Percentiles rank a stretch among this genome's conserved stretches.
Evolutionary conservation across 2,113 vertebrate genomes (phyloP).

Genomic region (Lichenostomus cassidix): DNA sequence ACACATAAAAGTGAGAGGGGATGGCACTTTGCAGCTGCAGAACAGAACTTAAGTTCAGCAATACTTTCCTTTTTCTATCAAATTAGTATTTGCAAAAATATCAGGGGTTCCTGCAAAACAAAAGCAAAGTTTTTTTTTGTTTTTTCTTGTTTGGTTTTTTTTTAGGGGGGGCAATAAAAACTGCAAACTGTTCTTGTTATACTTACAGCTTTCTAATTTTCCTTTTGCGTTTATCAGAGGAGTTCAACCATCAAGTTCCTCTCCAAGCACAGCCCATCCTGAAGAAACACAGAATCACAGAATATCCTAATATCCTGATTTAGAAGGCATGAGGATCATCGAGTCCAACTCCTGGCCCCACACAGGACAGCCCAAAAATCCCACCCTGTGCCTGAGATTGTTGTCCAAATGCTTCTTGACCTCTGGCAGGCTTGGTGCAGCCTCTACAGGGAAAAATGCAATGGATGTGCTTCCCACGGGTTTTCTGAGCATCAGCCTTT

Average conservation of each 20-base stretch:
- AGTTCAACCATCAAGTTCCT: neutral
- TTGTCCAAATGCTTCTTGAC: neutral
- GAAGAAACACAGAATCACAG: neutral
- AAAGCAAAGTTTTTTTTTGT: neutral
- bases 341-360: neutral
- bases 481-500: neutral
- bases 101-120: neutral
- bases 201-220: neutral
- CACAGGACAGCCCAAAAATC: neutral
- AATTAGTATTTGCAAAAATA: neutral
- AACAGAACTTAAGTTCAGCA: neutral
- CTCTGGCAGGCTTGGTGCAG: neutral
- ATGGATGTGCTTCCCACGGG: neutral
- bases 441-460: neutral
- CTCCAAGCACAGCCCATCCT: neutral
- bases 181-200: neutral
- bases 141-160: too few relatives aligned
- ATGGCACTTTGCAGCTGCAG: neutral
- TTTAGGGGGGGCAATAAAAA: neutral
- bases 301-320: neutral
- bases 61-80: neutral
- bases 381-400: neutral
- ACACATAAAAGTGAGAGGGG: neutral
- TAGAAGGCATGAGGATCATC: neutral
- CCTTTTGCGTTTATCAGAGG: neutral